These are phyloP conservation scores for Adelosebastes latens DNA, from an alignment of 2,797 vertebrate genomes.

Conservation along the genomic window DNA sequence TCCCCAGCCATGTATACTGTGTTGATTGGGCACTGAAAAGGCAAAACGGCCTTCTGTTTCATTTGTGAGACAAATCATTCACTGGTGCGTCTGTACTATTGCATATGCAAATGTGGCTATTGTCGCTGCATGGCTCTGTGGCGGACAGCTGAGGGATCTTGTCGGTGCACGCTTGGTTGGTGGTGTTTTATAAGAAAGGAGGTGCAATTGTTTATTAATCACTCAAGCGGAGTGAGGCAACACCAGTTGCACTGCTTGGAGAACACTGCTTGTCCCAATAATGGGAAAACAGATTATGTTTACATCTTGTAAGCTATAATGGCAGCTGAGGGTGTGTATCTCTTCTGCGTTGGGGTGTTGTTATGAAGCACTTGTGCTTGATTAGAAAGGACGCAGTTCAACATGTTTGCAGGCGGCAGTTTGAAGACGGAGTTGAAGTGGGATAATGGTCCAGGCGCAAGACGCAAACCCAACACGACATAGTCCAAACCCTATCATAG, in stretches of 20 bases:
- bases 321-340: background rate
- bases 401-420: background rate
- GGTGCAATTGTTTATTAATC: conserved; percentile 14
- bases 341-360: background rate
- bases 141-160: conserved; percentile 38
- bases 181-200: conserved; percentile 22
- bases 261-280: background rate
- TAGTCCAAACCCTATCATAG: background rate
- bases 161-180: conserved; percentile 8
- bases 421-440: background rate
- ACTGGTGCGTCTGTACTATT: conserved; percentile 16
- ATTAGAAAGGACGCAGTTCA: background rate
- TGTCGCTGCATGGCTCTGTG: conserved; percentile 1
- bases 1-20: conserved; percentile 8
- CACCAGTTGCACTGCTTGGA: background rate
- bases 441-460: background rate
- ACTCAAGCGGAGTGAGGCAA: background rate
- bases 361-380: background rate
- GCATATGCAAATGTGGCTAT: conserved; percentile 23
- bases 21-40: conserved; percentile 16
- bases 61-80: conserved; percentile 34
- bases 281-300: conserved; percentile 24
- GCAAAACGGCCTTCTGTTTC: conserved; percentile 38
- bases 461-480: background rate
- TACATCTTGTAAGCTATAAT: conserved; percentile 1